phyloP scores from a whole-genome alignment of 2,113 vertebrate genomes.

The Epinephelus cyanopodus region DNA sequence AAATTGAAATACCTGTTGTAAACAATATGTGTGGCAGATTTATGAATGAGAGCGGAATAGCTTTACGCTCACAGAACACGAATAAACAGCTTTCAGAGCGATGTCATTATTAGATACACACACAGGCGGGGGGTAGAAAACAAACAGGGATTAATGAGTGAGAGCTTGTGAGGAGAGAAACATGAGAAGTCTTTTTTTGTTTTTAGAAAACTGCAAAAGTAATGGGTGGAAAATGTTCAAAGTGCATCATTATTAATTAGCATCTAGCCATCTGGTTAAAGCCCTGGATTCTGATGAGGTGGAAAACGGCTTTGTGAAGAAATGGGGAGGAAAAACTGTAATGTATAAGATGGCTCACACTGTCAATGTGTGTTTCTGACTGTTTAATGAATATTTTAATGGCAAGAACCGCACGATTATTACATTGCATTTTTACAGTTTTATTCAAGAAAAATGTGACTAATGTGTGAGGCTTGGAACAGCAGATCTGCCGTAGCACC shows the following conservation, averaged over 20 bases:
- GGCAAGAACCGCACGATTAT: too few relatives aligned
- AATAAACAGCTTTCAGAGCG: not conserved
- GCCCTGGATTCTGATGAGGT: not conserved
- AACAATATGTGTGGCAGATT: not conserved
- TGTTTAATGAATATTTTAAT: too few relatives aligned
- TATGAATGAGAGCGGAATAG: not conserved
- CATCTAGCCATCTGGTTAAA: not conserved
- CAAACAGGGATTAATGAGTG: not conserved
- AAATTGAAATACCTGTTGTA: slow-evolving; percentile 10
- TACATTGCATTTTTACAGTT: too few relatives aligned
- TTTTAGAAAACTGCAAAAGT: not conserved
- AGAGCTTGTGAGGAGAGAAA: not conserved
- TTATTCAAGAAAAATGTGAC: too few relatives aligned
- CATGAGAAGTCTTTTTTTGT: slow-evolving; percentile 11
- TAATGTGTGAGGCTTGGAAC: too few relatives aligned
- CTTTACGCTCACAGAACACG: not conserved
- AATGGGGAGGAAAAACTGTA: too few relatives aligned
- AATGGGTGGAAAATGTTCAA: not conserved
- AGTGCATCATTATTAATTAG: not conserved
- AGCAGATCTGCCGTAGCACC: too few relatives aligned
- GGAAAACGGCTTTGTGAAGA: too few relatives aligned
- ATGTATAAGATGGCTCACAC: too few relatives aligned
- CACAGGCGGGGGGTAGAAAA: not conserved
- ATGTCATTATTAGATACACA: too few relatives aligned
- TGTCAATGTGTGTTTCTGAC: too few relatives aligned